A percentile compares a stretch with the other conserved stretches of the same genome.
Evolutionary conservation across 2,797 vertebrate genomes (phyloP).

Genomic region (Chloroceryle amazona): DNA sequence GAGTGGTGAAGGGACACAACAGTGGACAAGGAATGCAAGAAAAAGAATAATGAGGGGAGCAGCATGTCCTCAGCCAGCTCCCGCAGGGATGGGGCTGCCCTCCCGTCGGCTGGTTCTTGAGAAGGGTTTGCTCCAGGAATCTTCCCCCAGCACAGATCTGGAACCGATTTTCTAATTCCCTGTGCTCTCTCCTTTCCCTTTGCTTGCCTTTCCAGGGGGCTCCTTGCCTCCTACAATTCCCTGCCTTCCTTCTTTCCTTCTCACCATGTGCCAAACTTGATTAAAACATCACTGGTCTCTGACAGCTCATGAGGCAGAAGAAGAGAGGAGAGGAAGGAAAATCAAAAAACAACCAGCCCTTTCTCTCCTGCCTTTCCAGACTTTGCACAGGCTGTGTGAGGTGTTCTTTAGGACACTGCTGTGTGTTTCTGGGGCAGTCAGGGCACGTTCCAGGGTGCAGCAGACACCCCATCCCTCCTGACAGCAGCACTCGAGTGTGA

Average conservation of each 20-base stretch:
- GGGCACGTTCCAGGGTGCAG: not conserved
- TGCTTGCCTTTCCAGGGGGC: not conserved
- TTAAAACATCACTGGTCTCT: not conserved
- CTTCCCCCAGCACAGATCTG: fast-evolving
- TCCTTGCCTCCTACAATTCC: not conserved
- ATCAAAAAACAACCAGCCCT: not conserved
- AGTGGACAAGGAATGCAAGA: not conserved
- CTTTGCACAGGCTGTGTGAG: not conserved
- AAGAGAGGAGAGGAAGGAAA: not conserved
- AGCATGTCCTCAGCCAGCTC: not conserved
- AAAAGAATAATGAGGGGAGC: not conserved
- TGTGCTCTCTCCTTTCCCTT: not conserved
- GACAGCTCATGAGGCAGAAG: not conserved
- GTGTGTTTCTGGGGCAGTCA: fast-evolving
- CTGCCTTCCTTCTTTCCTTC: not conserved
- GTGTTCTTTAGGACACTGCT: not conserved
- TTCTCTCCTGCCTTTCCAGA: not conserved
- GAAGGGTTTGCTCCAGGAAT: not conserved
- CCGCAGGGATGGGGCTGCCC: not conserved
- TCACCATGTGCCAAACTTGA: not conserved
- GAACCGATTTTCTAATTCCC: not conserved
- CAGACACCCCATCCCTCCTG: not conserved
- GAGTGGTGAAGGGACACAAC: not conserved
- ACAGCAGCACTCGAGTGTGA: fast-evolving
- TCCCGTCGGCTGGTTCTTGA: fast-evolving